These are phyloP conservation scores for Colossoma macropomum DNA, from an alignment of 2,113 vertebrate species.

Conservation along the genomic window DNA sequence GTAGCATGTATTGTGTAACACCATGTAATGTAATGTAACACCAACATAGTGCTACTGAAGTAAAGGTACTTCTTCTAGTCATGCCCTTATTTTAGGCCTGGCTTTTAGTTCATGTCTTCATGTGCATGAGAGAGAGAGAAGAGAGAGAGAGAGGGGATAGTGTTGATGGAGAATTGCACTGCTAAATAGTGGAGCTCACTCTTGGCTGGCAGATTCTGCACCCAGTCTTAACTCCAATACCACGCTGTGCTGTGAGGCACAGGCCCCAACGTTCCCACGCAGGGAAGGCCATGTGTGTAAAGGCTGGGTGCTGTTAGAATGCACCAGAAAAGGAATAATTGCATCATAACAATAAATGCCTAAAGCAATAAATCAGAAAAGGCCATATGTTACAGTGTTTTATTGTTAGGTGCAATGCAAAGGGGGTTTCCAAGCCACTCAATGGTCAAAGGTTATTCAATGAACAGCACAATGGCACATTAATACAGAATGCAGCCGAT, in stretches of 20 bases:
- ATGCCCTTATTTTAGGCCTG: background rate
- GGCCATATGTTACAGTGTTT: too few relatives aligned
- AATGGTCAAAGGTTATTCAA: too few relatives aligned
- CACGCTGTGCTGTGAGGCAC: conserved; percentile 51
- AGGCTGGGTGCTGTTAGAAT: background rate
- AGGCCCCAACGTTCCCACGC: conserved; percentile 49
- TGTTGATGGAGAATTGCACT: background rate
- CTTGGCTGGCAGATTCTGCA: conserved; percentile 59
- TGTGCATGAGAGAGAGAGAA: conserved; percentile 22
- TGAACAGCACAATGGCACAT: too few relatives aligned
- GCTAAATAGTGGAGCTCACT: conserved; percentile 39
- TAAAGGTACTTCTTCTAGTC: background rate
- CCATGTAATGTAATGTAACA: too few relatives aligned
- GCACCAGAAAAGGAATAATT: background rate
- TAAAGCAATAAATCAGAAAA: too few relatives aligned
- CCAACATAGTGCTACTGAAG: background rate
- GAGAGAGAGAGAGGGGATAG: background rate
- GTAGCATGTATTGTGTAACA: too few relatives aligned
- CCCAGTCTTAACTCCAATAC: conserved; percentile 56
- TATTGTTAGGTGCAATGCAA: too few relatives aligned
- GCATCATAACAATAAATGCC: too few relatives aligned
- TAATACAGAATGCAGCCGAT: too few relatives aligned
- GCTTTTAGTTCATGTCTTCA: background rate
- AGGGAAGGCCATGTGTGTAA: background rate
- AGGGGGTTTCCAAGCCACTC: too few relatives aligned